phyloP scores from a whole-genome alignment of 2,113 vertebrate species.

The Oriolus oriolus region DNA sequence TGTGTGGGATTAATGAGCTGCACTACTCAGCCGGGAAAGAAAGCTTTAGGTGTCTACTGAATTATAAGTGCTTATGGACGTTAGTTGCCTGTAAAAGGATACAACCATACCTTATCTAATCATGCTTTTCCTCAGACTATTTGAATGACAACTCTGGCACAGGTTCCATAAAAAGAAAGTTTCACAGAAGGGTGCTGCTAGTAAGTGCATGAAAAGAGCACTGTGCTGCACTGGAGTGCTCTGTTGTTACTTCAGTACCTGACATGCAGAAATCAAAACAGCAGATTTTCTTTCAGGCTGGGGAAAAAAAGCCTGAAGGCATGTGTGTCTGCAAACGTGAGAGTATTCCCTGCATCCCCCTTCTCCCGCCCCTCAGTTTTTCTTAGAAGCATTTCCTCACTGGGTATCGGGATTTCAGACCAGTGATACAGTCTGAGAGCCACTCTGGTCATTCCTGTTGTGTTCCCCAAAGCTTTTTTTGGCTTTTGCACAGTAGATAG shows the following conservation, averaged over 20 bases:
- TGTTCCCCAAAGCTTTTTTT: constrained; percentile 1
- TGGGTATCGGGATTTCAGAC: neutral
- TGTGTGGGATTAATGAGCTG: neutral
- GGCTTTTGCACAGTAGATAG: neutral
- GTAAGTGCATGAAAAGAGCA: neutral
- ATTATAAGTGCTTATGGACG: neutral
- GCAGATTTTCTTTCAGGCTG: neutral
- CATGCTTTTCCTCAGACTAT: neutral
- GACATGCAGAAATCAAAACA: neutral
- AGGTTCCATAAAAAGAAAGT: neutral
- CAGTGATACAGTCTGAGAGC: neutral
- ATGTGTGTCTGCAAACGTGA: neutral
- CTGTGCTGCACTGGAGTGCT: neutral
- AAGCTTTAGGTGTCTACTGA: neutral
- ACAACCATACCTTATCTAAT: neutral
- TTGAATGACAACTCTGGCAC: neutral
- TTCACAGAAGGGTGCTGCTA: neutral
- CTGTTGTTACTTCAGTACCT: neutral
- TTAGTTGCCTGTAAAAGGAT: neutral
- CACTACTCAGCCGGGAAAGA: neutral
- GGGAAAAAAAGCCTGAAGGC: neutral
- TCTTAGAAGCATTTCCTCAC: neutral
- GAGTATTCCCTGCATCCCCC: neutral
- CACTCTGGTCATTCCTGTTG: neutral
- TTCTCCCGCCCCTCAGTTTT: rapidly evolving